A percentile compares a stretch with the other conserved stretches of the same genome.
phyloP scores from a whole-genome alignment of 1,140 invertebrate species.

The Drosophila dunni region DNA sequence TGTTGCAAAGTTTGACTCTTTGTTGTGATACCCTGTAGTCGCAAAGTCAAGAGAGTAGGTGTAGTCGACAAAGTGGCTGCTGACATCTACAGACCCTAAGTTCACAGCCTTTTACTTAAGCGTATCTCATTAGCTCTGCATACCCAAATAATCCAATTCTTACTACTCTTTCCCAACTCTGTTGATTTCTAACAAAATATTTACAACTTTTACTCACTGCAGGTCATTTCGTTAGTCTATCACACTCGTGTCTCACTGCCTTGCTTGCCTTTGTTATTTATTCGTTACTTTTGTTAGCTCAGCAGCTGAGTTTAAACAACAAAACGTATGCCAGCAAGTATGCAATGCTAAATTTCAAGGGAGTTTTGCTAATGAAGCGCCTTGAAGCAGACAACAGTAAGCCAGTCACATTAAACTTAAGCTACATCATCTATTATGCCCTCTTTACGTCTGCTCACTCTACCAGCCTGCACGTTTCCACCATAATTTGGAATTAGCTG shows the following conservation, averaged over 20 bases:
- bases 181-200: not conserved
- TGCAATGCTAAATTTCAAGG: slow-evolving; percentile 71
- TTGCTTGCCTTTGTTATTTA: slow-evolving; percentile 11
- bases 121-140: too few relatives aligned
- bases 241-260: not conserved
- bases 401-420: slow-evolving; percentile 23
- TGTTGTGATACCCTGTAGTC: slow-evolving; percentile 31
- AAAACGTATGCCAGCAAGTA: slow-evolving; percentile 13
- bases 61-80: not conserved
- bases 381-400: slow-evolving; percentile 21
- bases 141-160: too few relatives aligned
- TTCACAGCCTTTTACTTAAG: too few relatives aligned
- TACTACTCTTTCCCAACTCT: not conserved
- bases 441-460: not conserved
- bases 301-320: slow-evolving; percentile 53
- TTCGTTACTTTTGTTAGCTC: slow-evolving; percentile 12
- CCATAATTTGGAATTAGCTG: slow-evolving; percentile 66
- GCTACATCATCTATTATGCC: slow-evolving; percentile 7
- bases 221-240: not conserved
- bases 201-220: not conserved
- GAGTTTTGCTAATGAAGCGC: slow-evolving; percentile 61
- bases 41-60: not conserved
- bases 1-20: slow-evolving; percentile 62
- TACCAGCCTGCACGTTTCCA: slow-evolving; percentile 61
- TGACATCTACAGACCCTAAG: not conserved